Evolutionary conservation across 1,140 invertebrate species (phyloP).

Genomic region (Papilio helenus): DNA sequence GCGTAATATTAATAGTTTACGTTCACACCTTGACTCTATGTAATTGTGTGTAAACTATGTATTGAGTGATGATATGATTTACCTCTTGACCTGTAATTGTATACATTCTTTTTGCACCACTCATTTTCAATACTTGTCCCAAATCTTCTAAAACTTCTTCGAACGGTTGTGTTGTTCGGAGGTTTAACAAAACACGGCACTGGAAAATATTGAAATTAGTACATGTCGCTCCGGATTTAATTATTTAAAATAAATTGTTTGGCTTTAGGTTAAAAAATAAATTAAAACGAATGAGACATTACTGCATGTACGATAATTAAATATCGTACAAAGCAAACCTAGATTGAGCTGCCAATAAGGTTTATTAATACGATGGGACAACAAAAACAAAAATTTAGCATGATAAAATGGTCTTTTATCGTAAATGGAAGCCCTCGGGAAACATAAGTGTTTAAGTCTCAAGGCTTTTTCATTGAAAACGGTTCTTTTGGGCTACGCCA

Average conservation of each 20-base stretch:
- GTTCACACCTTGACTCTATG: neutral
- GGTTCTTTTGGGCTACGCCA: constrained; percentile 50
- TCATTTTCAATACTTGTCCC: constrained; percentile 95
- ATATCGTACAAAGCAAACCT: neutral
- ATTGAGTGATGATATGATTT: constrained; percentile 41
- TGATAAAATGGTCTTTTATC: constrained; percentile 28
- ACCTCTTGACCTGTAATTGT: constrained; percentile 95
- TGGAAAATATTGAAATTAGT: constrained; percentile 68
- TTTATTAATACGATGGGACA: neutral
- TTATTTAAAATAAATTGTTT: too few relatives aligned
- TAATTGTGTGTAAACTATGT: constrained; percentile 16
- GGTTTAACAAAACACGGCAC: constrained; percentile 95
- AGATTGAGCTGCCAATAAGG: neutral
- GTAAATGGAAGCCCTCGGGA: constrained; percentile 45
- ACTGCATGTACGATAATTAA: neutral
- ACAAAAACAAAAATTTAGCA: neutral
- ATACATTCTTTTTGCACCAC: constrained; percentile 94
- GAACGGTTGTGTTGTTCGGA: constrained; percentile 95
- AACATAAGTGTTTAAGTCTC: constrained; percentile 47
- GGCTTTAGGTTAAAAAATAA: neutral
- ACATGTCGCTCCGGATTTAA: neutral
- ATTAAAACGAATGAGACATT: neutral
- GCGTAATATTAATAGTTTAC: constrained; percentile 9
- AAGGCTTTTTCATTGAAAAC: constrained; percentile 64
- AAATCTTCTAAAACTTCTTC: constrained; percentile 97